Evolutionary conservation across 2,888 invertebrate genomes (phyloP), one percentile per base, ranked within the genome.

Genomic region (Bellardia pandia): DNA sequence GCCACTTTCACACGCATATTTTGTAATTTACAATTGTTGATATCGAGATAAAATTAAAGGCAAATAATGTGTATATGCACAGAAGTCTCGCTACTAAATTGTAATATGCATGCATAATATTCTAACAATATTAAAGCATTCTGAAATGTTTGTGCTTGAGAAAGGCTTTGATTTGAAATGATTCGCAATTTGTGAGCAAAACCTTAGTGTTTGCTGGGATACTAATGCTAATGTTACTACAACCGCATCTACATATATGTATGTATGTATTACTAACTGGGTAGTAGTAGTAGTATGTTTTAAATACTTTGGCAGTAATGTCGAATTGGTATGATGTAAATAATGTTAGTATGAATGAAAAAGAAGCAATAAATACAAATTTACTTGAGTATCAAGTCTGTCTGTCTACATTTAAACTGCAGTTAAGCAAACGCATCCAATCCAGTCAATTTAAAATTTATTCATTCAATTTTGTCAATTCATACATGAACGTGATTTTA

Each of bases 401-500:
- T 40, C 75, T 51, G 72, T 40, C 62, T 40, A 23, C 33, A 71
- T 42, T 69, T 69, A 23, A 40, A 76, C 9, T 77, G 23, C 74
- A 85, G 78, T 85, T 78, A 74, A 78, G 42, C 51, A 68, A 78
- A 85, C 78, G 84, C 78, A 78, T 66, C 33, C 78, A 69, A 69
- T 60, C 66, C 72, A 80, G 53, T 56, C 64, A 80, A 80, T 66
- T 56, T 72, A 14, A 58, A 79, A 45, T 79, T 68, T 62, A 53
- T 85, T 85, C 68, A 60, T 69, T 42, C 51, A 74, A 60, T 74
- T 79, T 62, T 42, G 16, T 7, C 74, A 66, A 58, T 53, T 78
- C 58, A 42, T 84, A 78, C 58, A 60, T 74, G 84, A 79, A 68
- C 74, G 78, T 85, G 84, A 79, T 85, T 85, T 78, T 68, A 8